A percentile compares a stretch with the other conserved stretches of the same genome.
These are phyloP conservation scores for Alsophila aescularia DNA, from an alignment of 2,888 invertebrate species.

Conservation along the genomic window DNA sequence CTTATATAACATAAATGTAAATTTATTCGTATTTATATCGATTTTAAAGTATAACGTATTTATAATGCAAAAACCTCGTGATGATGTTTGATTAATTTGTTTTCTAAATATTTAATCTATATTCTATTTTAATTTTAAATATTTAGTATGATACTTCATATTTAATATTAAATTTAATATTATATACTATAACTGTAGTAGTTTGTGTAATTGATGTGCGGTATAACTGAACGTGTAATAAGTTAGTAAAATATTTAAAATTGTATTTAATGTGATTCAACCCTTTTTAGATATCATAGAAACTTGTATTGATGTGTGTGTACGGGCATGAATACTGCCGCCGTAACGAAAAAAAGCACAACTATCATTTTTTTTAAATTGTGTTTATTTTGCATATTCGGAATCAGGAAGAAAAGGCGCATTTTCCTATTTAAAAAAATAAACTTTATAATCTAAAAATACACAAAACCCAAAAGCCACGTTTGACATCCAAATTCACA, in stretches of 20 bases:
- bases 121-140: neutral
- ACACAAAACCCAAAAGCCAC: no score
- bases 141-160: neutral
- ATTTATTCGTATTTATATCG: slow-evolving; percentile 23
- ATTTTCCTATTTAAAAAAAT: no score
- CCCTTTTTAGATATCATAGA: slow-evolving; percentile 22
- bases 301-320: slow-evolving; percentile 17
- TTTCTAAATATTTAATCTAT: neutral
- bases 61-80: neutral
- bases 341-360: no score
- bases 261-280: slow-evolving; percentile 30
- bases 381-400: no score
- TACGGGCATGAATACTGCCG: no score
- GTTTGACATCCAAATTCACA: no score
- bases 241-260: slow-evolving; percentile 18
- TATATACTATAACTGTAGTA: slow-evolving; percentile 3
- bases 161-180: neutral
- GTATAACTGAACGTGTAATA: slow-evolving; percentile 25
- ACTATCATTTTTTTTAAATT: no score
- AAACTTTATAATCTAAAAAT: no score
- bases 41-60: slow-evolving; percentile 23
- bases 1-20: slow-evolving; percentile 20
- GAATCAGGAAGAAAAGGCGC: no score
- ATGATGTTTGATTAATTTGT: slow-evolving; percentile 1
- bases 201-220: slow-evolving; percentile 29